These are phyloP conservation scores for Myrmecophaga tridactyla DNA, from an alignment of 2,113 vertebrate genomes.

Conservation along the genomic window DNA sequence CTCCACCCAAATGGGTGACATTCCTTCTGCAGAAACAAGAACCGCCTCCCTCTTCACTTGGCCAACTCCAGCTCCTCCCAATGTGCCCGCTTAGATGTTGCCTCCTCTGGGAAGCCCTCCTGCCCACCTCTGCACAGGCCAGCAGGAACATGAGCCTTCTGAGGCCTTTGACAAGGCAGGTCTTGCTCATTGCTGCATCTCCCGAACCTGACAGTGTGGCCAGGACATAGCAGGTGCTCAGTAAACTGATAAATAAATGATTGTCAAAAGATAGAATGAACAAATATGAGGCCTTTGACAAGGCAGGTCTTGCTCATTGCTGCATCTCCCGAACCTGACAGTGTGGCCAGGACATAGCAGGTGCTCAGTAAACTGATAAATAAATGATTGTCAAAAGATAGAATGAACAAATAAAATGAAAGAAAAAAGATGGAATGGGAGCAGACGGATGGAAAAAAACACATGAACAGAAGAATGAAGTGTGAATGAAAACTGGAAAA, in stretches of 20 bases:
- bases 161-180: not conserved
- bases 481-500: fast-evolving
- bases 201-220: not conserved
- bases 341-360: not conserved
- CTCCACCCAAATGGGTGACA: not conserved
- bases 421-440: not conserved
- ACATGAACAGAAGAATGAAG: not conserved
- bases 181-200: not conserved
- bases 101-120: not conserved
- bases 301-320: not conserved
- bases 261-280: not conserved
- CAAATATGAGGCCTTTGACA: not conserved
- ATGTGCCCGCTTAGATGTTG: not conserved
- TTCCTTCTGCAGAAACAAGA: not conserved
- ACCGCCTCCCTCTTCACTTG: not conserved
- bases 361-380: not conserved
- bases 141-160: too few relatives aligned
- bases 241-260: too few relatives aligned
- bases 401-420: not conserved
- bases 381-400: not conserved
- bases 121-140: not conserved
- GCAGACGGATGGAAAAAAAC: fast-evolving
- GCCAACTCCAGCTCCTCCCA: not conserved
- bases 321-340: not conserved
- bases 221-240: not conserved